Evolutionary conservation across 2,888 invertebrate species (phyloP).

Genomic region (Pegoplata infirma): DNA sequence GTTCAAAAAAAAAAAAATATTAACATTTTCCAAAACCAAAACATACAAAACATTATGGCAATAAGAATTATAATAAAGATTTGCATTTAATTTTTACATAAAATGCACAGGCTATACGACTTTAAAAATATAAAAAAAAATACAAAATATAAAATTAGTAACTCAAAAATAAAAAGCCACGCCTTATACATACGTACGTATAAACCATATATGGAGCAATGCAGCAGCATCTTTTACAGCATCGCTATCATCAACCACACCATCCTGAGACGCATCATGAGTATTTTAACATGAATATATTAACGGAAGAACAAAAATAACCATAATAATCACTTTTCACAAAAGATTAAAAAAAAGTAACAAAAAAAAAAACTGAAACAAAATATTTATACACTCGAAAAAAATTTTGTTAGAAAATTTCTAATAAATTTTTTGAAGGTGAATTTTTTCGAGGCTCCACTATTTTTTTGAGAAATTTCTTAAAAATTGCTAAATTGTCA

Average conservation of each 20-base stretch:
- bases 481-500: no score
- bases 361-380: background rate
- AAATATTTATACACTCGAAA: background rate
- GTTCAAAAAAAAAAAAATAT: background rate
- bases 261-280: conserved; percentile 20
- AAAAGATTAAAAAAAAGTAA: conserved; percentile 12
- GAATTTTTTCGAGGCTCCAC: no score
- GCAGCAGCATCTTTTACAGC: conserved; percentile 24
- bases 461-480: no score
- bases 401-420: background rate
- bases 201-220: conserved; percentile 20
- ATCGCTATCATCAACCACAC: no score
- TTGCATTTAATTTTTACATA: background rate
- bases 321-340: conserved; percentile 53
- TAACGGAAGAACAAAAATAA: conserved; percentile 51
- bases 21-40: background rate
- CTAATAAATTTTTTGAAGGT: no score
- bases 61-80: background rate
- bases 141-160: background rate
- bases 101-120: conserved; percentile 12
- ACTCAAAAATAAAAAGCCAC: conserved; percentile 21
- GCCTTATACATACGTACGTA: conserved; percentile 27
- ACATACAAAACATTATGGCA: background rate
- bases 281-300: conserved; percentile 44
- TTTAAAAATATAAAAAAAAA: background rate